Evolutionary conservation across 2,113 vertebrate species (phyloP).

Genomic region (Vicugna pacos): DNA sequence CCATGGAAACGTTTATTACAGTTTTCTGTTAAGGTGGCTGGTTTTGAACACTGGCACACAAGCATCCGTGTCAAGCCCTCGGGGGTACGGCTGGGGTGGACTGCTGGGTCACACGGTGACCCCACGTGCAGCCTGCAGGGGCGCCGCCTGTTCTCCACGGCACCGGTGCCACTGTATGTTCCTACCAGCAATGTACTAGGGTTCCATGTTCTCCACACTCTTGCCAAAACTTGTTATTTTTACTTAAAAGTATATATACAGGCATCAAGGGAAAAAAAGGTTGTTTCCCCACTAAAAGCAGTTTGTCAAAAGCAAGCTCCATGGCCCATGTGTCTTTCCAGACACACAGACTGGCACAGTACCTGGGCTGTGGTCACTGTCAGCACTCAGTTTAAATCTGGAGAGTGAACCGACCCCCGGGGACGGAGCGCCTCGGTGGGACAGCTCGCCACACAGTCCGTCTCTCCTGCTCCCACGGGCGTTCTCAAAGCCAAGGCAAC

Average conservation of each 20-base stretch:
- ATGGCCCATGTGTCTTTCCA: not conserved
- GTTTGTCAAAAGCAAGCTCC: not conserved
- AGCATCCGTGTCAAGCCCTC: too few relatives aligned
- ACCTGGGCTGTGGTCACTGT: not conserved
- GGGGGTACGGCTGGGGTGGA: too few relatives aligned
- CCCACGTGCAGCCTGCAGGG: too few relatives aligned
- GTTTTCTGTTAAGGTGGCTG: not conserved
- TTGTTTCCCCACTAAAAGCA: not conserved
- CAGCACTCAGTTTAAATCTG: not conserved
- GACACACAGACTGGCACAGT: not conserved
- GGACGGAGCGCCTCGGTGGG: not conserved
- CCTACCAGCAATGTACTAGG: too few relatives aligned
- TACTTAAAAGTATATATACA: too few relatives aligned
- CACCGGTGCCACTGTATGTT: too few relatives aligned
- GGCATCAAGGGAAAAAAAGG: not conserved
- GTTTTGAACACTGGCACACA: too few relatives aligned
- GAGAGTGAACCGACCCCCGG: not conserved
- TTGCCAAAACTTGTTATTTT: too few relatives aligned
- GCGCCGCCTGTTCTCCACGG: too few relatives aligned
- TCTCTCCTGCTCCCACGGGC: accelerated
- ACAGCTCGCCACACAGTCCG: not conserved
- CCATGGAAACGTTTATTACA: not conserved
- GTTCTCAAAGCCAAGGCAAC: not conserved
- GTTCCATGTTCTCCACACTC: too few relatives aligned
- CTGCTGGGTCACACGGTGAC: too few relatives aligned